These are phyloP conservation scores for Sminthurinus signatus DNA, from an alignment of 1,140 invertebrate species.

Conservation along the genomic window DNA sequence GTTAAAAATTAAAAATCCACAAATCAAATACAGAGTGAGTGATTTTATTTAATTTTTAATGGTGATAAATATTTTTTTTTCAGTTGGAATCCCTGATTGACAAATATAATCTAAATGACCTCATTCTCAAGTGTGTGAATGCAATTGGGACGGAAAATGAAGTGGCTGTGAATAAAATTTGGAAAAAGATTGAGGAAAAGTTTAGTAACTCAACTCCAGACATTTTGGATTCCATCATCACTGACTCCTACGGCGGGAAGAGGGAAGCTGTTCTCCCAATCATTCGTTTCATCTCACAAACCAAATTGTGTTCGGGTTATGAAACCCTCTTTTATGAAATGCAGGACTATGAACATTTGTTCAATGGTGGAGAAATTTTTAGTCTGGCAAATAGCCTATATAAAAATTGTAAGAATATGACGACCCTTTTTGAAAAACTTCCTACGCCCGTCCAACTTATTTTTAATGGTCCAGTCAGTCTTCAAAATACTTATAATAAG, in stretches of 20 bases:
- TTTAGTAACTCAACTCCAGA: not conserved
- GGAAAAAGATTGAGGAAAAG: not conserved
- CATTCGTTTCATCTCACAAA: conserved; percentile 6
- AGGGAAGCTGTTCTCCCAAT: not conserved
- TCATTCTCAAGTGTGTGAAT: not conserved
- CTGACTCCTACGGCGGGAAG: not conserved
- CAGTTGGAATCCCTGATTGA: not conserved
- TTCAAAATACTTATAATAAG: conserved; percentile 12
- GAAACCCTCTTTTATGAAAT: conserved; percentile 5
- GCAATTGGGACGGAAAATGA: not conserved
- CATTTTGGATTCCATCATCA: not conserved
- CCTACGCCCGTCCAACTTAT: conserved; percentile 2
- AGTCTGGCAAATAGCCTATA: not conserved
- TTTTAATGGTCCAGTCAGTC: not conserved
- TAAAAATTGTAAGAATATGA: not conserved
- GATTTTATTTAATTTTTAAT: not conserved
- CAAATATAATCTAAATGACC: not conserved
- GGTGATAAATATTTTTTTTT: not conserved
- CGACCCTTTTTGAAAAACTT: not conserved
- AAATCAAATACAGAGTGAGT: too few species aligned
- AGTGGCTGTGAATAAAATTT: not conserved
- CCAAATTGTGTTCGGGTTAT: conserved; percentile 1
- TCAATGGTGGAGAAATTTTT: conserved; percentile 7
- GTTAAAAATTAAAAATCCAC: not conserved
- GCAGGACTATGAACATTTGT: conserved; percentile 9